Evolutionary conservation across 2,113 vertebrate species (phyloP).

Genomic region (Chascanopsetta lugubris): DNA sequence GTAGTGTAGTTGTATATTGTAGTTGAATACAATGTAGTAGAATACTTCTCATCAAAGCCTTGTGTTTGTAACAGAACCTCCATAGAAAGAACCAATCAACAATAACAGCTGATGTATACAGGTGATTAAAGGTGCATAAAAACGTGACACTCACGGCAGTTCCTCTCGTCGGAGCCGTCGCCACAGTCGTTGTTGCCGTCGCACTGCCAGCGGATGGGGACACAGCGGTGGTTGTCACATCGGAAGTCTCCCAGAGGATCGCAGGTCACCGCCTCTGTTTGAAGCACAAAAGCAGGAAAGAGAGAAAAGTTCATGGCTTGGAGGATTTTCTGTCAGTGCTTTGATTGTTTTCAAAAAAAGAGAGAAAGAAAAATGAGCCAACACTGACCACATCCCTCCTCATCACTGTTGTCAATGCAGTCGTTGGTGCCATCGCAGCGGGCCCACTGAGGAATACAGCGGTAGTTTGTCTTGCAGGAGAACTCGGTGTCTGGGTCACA

Average conservation of each 20-base stretch:
- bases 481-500: conserved; percentile 77
- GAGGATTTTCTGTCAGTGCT: neutral
- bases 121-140: no score
- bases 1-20: no score
- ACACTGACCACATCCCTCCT: conserved; percentile 76
- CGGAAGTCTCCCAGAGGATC: conserved; percentile 78
- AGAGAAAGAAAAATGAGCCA: neutral
- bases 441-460: conserved; percentile 76
- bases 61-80: neutral
- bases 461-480: conserved; percentile 79
- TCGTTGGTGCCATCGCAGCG: conserved; percentile 76
- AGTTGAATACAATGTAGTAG: no score
- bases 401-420: conserved; percentile 79
- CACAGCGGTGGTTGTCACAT: conserved; percentile 78
- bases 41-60: no score
- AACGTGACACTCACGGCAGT: conserved; percentile 67
- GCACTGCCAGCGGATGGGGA: conserved; percentile 78
- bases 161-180: conserved; percentile 75
- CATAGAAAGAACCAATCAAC: no score
- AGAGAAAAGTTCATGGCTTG: conserved; percentile 6
- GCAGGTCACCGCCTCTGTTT: conserved; percentile 75
- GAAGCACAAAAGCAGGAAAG: conserved; percentile 8
- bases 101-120: no score
- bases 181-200: conserved; percentile 76
- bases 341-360: no score